Base-by-base conservation (phyloP, 2,113 vertebrate genomes). In the Oreochromis spilurus region DNA sequence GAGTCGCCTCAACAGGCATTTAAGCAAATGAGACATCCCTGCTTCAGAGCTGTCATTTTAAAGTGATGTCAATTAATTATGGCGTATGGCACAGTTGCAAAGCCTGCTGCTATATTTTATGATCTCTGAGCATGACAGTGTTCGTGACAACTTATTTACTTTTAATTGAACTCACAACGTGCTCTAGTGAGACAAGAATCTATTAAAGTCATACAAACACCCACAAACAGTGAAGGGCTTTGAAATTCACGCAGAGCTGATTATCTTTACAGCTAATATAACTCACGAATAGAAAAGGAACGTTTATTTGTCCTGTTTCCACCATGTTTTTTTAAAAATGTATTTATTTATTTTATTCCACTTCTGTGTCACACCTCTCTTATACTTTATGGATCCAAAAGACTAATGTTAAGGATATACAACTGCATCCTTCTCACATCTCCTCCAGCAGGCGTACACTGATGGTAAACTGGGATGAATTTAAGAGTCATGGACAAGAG, bases 291-390 rank as follows among this genome's bases (percentile, higher is more conserved):
- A 77, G 10, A 52, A 52, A 77, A 52, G 50, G 1, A 77, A 77
- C 17, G 34, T 19, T n/a, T 77, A 52, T 52, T 34, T 77, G 70
- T 4, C 16, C 5, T 45, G 67, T 45, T 29, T 26, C 14, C 67
- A 48, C 40, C 40, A 24, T 48, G 40, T 0, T 4, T 29, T 72
- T 40, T 9, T 0, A 1, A 29, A 29, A 19, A 62, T n/a, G 0
- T 62, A 36, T n/a, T 65, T n/a, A 38, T 21, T 65, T 21, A 65
- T 57, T 14, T 57, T 62, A 36, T 36, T 65, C 17, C 31, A 4
- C 31, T 34, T 34, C 58, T 36, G 58, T 43, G 34, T 26, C 48
- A 24, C 9, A 13, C n/a, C 9, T 21, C 24, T 26, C 38, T 52
- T 38, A 78, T 48, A 10, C 26, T 16, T 79, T 7, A 65, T 4